Percentiles rank a stretch among this genome's conserved stretches.
These are phyloP conservation scores for Serinus canaria DNA, from an alignment of 2,113 vertebrate species.

Conservation along the genomic window DNA sequence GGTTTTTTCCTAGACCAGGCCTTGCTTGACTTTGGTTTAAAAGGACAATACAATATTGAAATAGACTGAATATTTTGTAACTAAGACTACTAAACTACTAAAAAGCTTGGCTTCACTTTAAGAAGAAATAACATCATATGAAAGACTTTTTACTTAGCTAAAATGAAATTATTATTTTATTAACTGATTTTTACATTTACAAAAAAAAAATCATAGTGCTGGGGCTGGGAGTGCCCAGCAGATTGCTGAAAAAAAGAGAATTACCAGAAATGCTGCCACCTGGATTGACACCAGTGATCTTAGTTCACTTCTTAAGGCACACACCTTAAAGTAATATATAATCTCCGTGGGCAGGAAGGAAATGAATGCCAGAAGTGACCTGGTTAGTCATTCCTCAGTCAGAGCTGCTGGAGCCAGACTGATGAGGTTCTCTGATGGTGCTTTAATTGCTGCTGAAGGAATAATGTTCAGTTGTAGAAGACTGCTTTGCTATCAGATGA, in stretches of 20 bases:
- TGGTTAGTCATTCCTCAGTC: not conserved
- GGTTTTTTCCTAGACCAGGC: not conserved
- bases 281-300: not conserved
- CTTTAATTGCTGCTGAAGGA: not conserved
- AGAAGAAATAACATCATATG: not conserved
- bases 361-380: not conserved
- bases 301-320: not conserved
- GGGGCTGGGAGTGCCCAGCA: not conserved
- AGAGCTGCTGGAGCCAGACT: not conserved
- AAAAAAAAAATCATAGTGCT: not conserved
- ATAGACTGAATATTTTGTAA: not conserved
- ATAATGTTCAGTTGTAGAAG: not conserved
- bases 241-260: not conserved
- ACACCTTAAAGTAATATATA: not conserved
- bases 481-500: not conserved
- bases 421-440: not conserved
- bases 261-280: not conserved
- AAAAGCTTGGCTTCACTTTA: not conserved
- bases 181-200: not conserved
- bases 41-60: not conserved
- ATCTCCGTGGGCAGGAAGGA: not conserved
- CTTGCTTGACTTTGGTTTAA: constrained; percentile 1
- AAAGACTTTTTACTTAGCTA: not conserved
- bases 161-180: not conserved
- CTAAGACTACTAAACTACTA: not conserved